Base-by-base conservation (phyloP, 2,797 vertebrate species). In the Microtus californicus region DNA sequence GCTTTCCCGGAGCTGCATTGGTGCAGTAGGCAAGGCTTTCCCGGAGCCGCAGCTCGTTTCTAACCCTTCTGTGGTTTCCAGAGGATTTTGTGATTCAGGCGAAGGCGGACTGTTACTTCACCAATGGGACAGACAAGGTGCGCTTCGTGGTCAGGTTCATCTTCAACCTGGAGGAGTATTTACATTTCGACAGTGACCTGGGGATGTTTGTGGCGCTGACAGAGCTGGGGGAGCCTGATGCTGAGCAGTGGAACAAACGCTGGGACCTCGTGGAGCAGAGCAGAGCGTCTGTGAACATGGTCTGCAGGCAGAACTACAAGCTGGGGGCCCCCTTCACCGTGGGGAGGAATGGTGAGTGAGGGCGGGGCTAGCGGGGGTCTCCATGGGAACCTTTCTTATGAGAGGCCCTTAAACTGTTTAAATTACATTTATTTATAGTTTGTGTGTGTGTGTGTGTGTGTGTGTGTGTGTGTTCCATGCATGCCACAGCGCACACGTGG, bases 21-120 rank as follows among this genome's bases (percentile, higher is more conserved):
- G 23, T 17, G 17, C 19, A 14, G 29, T 31, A 67, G 31, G 65
- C 65, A 65, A 2, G 37, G 51, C 69, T 63, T 89, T 94, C 59
- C 71, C 4, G 15, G 74, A 40, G n/a, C 25, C 0, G 25, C 6
- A 2, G 34, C 56, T 78, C 51, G 17, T 17, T 90, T 89, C 81
- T 40, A 11, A 29, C 31, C 27, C 27, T 37, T 29, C 45, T 89
- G 43, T 61, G 69, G 2, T 85, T 92, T 88, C 67, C 83, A 98
- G 97, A 97, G 85, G 95, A 97, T 87, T 98, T 97, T 92, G 90
- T 98, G 96, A 61, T 76, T 34, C 97, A 98, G 74, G 54, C 37
- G 4, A 97, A 97, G 74, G 59, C 67, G 40, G 97, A 98, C 65
- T 98, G 98, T 80, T 97, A 97, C 91, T 98, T 95, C 88, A 94